Base-by-base conservation (phyloP, 2,888 invertebrate species). In the Drosophila peninsularis region DNA sequence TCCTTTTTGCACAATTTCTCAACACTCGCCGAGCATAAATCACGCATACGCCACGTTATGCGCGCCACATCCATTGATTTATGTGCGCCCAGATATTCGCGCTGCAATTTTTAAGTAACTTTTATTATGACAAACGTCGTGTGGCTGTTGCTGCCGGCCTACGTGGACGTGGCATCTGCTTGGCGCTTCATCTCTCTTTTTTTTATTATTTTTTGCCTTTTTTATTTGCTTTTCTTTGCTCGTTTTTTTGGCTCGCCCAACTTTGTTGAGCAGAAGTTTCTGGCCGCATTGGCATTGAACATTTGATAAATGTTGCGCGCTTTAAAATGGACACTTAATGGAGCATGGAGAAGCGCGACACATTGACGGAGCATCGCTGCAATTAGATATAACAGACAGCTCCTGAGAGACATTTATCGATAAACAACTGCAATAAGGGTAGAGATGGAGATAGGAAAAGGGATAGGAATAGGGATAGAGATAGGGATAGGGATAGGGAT, bases 41-140 rank as follows among this genome's bases (percentile, higher is more conserved):
- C 66, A 77, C 70, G 67, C 44, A 78, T 70, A 78, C 77, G 71
- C 64, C 63, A 41, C 42, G 62, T 63, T 60, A 17, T 49, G 47
- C 62, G 52, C 44, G 53, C 55, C 61, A 47, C 62, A 72, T 62
- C 49, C 65, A 84, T 81, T 83, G 84, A 83, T 83, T 87, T 83
- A 81, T 87, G 82, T 61, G 42, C 72, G 65, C 55, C 44, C 41
- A 73, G 81, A 83, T 83, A 80, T 78, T 64, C 57, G 52, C 58
- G 57, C 64, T 71, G 60, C 81, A 74, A 71, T 72, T 86, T 83
- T 86, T 76, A 83, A 83, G 79, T 81, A 83, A 83, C 78, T 75
- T 83, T 83, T 83, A 83, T 83, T 86, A 83, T 86, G 87, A 86
- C 82, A 83, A 83, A 86, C 83, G 72, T 30, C 17, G 45, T 17